Conservation (phyloP, 2,888 invertebrate genomes). For the Cryptocephalus moraei region DNA sequence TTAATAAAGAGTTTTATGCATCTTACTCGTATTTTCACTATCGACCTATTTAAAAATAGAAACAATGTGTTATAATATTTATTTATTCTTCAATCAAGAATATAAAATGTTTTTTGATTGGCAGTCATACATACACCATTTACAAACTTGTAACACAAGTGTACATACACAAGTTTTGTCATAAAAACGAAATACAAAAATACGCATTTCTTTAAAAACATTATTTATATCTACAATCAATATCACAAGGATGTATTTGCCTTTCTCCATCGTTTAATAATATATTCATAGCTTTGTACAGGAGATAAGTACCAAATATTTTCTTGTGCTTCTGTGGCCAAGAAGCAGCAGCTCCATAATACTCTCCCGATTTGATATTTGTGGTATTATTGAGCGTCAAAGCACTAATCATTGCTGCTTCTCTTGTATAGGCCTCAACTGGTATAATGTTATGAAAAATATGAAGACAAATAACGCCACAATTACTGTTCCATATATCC, state of each 20-base stretch:
- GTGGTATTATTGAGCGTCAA: conserved; percentile 65
- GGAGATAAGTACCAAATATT: conserved; percentile 65
- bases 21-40: too few species aligned
- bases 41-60: too few species aligned
- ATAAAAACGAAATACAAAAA: neutral
- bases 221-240: conserved; percentile 29
- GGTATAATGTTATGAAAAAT: conserved; percentile 85
- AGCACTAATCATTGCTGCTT: conserved; percentile 93
- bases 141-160: neutral
- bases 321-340: conserved; percentile 64
- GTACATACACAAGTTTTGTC: neutral
- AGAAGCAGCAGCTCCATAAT: conserved; percentile 66
- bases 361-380: conserved; percentile 71
- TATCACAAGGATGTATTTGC: conserved; percentile 69
- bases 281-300: conserved; percentile 74
- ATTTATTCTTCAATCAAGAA: too few species aligned
- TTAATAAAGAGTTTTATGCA: too few species aligned
- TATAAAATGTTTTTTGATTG: too few species aligned
- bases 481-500: conserved; percentile 74
- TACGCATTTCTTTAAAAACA: neutral
- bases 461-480: conserved; percentile 86
- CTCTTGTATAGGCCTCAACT: conserved; percentile 86
- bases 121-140: neutral
- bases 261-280: conserved; percentile 83
- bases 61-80: too few species aligned